phyloP scores from a whole-genome alignment of 2,113 vertebrate species.

The Riparia riparia region DNA sequence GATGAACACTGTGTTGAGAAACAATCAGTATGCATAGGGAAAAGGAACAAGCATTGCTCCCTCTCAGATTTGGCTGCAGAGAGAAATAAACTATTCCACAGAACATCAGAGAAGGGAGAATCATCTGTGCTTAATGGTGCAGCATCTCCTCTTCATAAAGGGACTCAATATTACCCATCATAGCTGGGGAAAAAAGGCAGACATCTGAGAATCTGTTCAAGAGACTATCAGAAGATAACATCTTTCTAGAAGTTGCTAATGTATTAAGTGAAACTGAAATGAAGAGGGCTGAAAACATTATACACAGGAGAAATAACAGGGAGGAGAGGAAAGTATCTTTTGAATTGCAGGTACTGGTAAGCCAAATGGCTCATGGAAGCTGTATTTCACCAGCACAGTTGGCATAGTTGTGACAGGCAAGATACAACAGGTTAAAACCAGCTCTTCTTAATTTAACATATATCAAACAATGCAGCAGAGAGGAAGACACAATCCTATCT shows the following conservation, averaged over 20 bases:
- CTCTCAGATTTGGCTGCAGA: neutral
- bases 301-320: neutral
- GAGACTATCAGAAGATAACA: neutral
- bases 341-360: neutral
- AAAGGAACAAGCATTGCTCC: neutral
- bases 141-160: neutral
- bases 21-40: neutral
- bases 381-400: neutral
- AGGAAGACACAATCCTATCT: neutral
- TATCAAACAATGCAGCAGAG: neutral
- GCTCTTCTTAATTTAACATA: neutral
- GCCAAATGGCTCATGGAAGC: neutral
- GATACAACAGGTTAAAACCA: neutral
- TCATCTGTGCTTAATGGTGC: neutral
- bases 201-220: neutral
- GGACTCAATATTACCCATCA: neutral
- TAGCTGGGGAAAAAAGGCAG: neutral
- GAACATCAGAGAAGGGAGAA: neutral
- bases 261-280: neutral
- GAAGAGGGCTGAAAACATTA: neutral
- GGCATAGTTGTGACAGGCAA: neutral
- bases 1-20: neutral
- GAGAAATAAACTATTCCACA: neutral
- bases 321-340: neutral
- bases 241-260: neutral